These are phyloP conservation scores for Bovichtus diacanthus DNA, from an alignment of 2,797 vertebrate genomes.

Conservation along the genomic window DNA sequence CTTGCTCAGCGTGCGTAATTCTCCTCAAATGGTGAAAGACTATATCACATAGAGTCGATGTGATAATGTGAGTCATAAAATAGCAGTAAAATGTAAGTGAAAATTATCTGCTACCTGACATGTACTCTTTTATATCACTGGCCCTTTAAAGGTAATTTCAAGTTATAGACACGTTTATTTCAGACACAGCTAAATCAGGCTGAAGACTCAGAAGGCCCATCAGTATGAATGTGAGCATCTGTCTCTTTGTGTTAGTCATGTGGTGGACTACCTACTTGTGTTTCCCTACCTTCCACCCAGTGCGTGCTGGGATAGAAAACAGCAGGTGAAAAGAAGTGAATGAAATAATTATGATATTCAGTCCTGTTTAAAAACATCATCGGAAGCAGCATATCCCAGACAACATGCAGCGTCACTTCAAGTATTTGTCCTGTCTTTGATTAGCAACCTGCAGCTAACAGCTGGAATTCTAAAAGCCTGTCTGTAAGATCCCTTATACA, in stretches of 20 bases:
- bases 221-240: conserved; percentile 25
- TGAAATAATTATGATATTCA: conserved; percentile 55
- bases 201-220: conserved; percentile 4
- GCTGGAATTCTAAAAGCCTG: conserved; percentile 40
- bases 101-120: background rate
- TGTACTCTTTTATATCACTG: background rate
- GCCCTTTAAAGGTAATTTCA: conserved; percentile 7
- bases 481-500: conserved; percentile 43
- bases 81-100: background rate
- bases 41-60: no score
- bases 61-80: no score
- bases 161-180: background rate
- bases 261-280: conserved; percentile 1
- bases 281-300: conserved; percentile 9
- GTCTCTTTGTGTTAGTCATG: conserved; percentile 33
- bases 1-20: no score
- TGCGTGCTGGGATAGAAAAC: conserved; percentile 8
- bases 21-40: background rate
- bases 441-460: conserved; percentile 33
- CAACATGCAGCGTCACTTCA: conserved; percentile 8
- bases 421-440: conserved; percentile 30
- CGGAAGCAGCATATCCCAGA: background rate
- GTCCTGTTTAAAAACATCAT: conserved; percentile 32
- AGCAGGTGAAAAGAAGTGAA: conserved; percentile 28
- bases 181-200: background rate